These are phyloP conservation scores for Pitta sordida DNA, from an alignment of 2,113 vertebrate species.

Conservation along the genomic window DNA sequence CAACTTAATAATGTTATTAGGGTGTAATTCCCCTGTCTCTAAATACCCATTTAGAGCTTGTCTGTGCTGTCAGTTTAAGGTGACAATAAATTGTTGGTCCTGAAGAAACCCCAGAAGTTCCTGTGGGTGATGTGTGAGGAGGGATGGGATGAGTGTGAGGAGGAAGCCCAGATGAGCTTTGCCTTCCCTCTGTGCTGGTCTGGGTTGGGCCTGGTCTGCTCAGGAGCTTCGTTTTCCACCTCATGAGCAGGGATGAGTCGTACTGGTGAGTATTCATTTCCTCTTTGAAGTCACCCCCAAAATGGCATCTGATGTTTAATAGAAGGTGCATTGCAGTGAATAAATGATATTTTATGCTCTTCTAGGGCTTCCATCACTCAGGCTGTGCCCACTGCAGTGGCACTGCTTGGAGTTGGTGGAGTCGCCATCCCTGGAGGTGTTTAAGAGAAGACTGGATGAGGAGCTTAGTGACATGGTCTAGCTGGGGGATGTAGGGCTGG, in stretches of 20 bases:
- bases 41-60: not conserved
- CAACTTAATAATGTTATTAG: not conserved
- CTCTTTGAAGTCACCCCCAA: not conserved
- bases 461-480: no score
- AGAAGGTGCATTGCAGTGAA: not conserved
- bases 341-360: not conserved
- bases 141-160: not conserved
- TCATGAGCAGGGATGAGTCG: accelerated
- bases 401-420: not conserved
- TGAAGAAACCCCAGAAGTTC: not conserved
- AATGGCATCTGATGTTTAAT: not conserved
- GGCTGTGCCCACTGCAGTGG: not conserved
- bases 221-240: not conserved
- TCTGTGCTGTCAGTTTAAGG: not conserved
- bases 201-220: not conserved
- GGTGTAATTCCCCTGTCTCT: not conserved
- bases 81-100: not conserved
- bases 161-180: not conserved
- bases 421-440: no score
- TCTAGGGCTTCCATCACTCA: not conserved
- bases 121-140: not conserved
- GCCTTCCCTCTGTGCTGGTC: not conserved
- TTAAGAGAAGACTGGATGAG: no score
- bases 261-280: not conserved
- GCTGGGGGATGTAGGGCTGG: no score